A percentile compares a stretch with the other conserved stretches of the same genome.
These are phyloP conservation scores for Harpagoxenus sublaevis DNA, from an alignment of 2,888 invertebrate genomes.

Conservation along the genomic window DNA sequence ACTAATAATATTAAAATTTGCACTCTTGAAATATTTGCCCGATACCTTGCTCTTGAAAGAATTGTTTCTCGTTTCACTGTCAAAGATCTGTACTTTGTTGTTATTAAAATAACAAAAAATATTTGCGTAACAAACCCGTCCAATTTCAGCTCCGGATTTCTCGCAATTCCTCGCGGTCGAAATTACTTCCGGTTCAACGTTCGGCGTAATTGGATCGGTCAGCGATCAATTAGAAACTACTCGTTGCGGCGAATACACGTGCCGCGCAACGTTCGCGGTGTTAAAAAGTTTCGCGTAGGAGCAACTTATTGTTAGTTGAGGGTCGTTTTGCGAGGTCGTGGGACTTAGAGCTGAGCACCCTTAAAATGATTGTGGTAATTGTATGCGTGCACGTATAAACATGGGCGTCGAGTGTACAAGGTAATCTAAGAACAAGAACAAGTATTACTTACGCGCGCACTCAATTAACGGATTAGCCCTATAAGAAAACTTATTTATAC, in stretches of 20 bases:
- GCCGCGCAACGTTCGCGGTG: conserved; percentile 34
- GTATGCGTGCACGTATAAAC: conserved; percentile 6
- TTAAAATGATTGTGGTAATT: conserved; percentile 15
- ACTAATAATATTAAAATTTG: neutral
- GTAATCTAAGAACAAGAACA: neutral
- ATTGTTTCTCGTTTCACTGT: neutral
- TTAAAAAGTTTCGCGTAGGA: conserved; percentile 16
- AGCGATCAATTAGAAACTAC: conserved; percentile 65
- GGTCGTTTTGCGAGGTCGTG: conserved; percentile 23
- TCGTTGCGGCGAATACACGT: conserved; percentile 55
- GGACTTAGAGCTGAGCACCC: conserved; percentile 5
- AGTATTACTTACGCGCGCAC: neutral
- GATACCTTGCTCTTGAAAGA: neutral
- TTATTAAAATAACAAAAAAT: neutral
- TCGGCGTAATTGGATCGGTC: conserved; percentile 64
- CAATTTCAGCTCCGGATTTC: neutral
- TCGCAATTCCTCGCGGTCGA: neutral
- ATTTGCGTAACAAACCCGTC: neutral
- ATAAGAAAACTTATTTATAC: neutral
- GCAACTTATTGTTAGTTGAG: neutral
- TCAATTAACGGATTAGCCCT: neutral
- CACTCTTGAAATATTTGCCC: neutral
- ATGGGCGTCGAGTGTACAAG: conserved; percentile 11
- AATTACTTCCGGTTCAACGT: conserved; percentile 57
- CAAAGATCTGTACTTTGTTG: neutral